Base-by-base conservation (phyloP, 2,888 invertebrate species). In the Phoenoteleia sp. region DNA sequence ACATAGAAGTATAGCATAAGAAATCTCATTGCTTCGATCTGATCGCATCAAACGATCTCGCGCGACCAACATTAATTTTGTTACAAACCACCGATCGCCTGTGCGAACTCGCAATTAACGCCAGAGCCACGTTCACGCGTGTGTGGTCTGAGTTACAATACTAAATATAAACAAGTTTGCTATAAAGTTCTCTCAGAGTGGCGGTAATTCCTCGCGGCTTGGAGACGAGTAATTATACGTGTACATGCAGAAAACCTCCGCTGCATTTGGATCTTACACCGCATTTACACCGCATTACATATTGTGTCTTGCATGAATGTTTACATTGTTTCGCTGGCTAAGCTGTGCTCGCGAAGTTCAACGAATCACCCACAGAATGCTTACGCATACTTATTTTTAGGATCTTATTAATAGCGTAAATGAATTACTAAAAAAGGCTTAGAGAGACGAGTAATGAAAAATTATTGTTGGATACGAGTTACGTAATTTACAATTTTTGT, bases 161-260 rank as follows among this genome's bases (percentile, higher is more conserved):
- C 62, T 72, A 80, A 80, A 72, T 72, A 79, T 54, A 79, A 64
- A 79, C 79, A 64, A 79, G 71, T 45, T 54, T 54, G 23, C 56
- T 60, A 36, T 64, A 71, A 71, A 79, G 62, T 71, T 69, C 69
- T n/a, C 77, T 36, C 39, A 4, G 67, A 21, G 33, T 33, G 27
- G 66, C 39, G 39, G 71, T 54, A 67, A 71, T 47, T 45, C 45
- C 36, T 62, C 52, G 62, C 23, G 62, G 54, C 60, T 52, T 13
- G 25, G 64, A 42, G 60, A 62, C 62, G 64, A 79, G 79, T 64
- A 79, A 79, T 71, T 71, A 62, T 69, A 49, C 52, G 36, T 29
- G 21, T 42, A 62, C 25, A 42, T 19, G 58, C 23, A 58, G 56
- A 76, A 64, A 54, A 64, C 42, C 21, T 39, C 49, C 5, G 25